Base-by-base conservation (phyloP, 2,113 vertebrate genomes). In the Capreolus pygargus region DNA sequence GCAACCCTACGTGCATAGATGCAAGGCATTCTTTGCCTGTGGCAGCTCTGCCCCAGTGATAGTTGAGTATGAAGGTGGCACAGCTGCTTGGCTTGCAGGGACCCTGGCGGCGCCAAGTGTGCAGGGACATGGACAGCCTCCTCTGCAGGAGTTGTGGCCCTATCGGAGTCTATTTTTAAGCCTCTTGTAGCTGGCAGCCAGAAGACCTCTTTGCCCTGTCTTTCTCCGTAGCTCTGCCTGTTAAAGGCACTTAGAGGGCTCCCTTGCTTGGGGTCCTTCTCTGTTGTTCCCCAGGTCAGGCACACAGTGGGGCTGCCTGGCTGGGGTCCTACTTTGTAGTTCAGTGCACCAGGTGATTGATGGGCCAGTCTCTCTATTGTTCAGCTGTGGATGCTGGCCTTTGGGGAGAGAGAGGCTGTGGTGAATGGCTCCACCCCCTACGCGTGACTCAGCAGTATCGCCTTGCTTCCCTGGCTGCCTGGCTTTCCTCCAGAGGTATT, bases 391-490 rank as follows among this genome's bases (percentile, higher is more conserved):
- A 67, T 67, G 64, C 64, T 67, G 64, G n/a, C 64, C 16, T 67
- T 19, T 36, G 17, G 17, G 64, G 33, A 21, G 17, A 67, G 33
- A 36, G 64, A 67, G 33, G n/a, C 15, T 67, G 10, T 67, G 64
- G 64, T 67, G 33, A 67, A 67, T 67, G 64, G 64, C 64, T 36
- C 64, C 64, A 67, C 17, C 16, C 33, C 7, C 17, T 67, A 11
- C 1, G 0, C 16, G 1, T 67, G 33, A 67, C 64, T 67, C 64
- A 67, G 64, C n/a, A 36, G 10, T 36, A 36, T 67, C 0, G 4
- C 64, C 64, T 36, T 36, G 64, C 33, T 67, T 67, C 61, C 64
- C 10, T 67, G 33, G 17, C 64, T 67, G 17, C 64, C 8, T 67
- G 64, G 17, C 64, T 67, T 67, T 21, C 64, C 64, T 36, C 64